Evolutionary conservation across 2,888 invertebrate genomes (phyloP).

Genomic region (Baronia brevicornis): DNA sequence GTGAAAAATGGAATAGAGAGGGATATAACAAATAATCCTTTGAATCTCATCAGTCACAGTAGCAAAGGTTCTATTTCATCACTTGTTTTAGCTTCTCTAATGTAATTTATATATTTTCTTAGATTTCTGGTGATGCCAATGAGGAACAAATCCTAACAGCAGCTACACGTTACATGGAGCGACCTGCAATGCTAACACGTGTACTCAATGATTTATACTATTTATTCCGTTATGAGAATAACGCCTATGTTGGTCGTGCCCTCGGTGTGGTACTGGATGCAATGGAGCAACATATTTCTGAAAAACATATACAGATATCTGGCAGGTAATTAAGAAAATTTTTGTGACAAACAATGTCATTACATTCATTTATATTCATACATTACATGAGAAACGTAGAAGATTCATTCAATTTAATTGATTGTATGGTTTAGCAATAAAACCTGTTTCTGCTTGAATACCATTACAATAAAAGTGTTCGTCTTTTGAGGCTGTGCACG

Average conservation of each 20-base stretch:
- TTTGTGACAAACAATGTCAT: too few species aligned
- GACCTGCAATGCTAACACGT: constrained; percentile 86
- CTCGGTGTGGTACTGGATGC: constrained; percentile 89
- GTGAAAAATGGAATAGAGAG: too few species aligned
- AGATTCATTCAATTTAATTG: too few species aligned
- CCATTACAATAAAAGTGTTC: too few species aligned
- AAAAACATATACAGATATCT: constrained; percentile 94
- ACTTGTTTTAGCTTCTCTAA: neutral
- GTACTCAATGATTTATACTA: constrained; percentile 95
- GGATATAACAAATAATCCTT: too few species aligned
- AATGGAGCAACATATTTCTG: constrained; percentile 90
- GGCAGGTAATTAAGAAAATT: constrained; percentile 79
- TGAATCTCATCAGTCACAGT: too few species aligned
- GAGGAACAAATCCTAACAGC: constrained; percentile 93
- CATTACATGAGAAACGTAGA: too few species aligned
- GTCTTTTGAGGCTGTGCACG: too few species aligned
- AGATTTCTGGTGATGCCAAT: constrained; percentile 94
- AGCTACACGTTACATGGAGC: constrained; percentile 87
- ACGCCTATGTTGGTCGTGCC: constrained; percentile 83
- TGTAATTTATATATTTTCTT: constrained; percentile 4
- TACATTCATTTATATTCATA: too few species aligned
- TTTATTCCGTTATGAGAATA: constrained; percentile 88
- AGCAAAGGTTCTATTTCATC: too few species aligned
- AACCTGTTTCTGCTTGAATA: too few species aligned
- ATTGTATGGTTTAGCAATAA: too few species aligned